Conservation (phyloP, 37 sponge, comb jelly and placozoan species). For the Beroe ovata region DNA sequence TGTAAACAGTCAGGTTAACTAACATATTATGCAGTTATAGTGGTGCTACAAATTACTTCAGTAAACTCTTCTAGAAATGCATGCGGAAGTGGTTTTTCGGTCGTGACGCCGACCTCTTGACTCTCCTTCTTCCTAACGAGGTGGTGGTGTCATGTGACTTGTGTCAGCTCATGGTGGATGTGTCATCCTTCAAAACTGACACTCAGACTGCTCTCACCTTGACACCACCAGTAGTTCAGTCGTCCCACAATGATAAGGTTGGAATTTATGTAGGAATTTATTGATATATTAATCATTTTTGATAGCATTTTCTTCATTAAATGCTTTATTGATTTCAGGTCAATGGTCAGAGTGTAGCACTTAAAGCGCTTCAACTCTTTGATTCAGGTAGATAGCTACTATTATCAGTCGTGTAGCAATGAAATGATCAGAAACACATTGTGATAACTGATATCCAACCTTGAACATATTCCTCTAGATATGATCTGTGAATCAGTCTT, state of each 20-base stretch:
- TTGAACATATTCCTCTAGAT: no score
- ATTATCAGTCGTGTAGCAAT: neutral
- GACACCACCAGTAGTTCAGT: neutral
- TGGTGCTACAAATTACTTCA: no score
- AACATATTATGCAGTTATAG: no score
- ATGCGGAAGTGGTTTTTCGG: slow-evolving; percentile 15
- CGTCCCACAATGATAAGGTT: neutral
- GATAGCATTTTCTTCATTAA: no score
- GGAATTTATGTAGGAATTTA: no score
- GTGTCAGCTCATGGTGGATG: neutral
- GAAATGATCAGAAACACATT: no score
- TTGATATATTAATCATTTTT: no score
- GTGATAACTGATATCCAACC: no score
- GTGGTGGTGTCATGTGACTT: slow-evolving; percentile 15
- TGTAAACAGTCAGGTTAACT: no score
- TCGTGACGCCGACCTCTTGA: neutral
- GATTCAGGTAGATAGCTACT: neutral
- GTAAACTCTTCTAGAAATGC: neutral
- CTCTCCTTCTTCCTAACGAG: neutral
- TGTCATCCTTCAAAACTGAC: neutral
- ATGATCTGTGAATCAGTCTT: slow-evolving; percentile 52
- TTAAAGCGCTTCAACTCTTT: neutral
- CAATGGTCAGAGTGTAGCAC: no score
- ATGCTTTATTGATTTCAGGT: no score
- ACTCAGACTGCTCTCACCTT: neutral